A percentile compares a stretch with the other conserved stretches of the same genome.
Conservation (phyloP, 1,140 invertebrate genomes). For the Chironomus striatipennis region DNA sequence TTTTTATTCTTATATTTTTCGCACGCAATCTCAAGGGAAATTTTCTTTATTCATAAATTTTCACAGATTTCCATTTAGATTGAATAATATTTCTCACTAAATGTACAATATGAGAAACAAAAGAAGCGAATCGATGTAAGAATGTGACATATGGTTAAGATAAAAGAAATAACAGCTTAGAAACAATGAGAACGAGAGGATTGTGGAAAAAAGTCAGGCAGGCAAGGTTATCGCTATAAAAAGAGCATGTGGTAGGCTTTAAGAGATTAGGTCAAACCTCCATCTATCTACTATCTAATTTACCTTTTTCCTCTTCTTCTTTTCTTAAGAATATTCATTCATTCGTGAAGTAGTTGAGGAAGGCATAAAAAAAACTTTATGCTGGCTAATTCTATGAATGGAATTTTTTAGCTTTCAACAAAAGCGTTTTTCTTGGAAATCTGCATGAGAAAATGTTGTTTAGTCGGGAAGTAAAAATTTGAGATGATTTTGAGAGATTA, state of each 20-base stretch:
- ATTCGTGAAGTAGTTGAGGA: too few relatives aligned
- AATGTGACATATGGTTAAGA: constrained; percentile 1
- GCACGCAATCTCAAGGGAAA: neutral
- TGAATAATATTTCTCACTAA: neutral
- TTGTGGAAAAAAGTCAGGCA: too few relatives aligned
- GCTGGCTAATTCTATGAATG: too few relatives aligned
- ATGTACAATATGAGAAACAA: neutral
- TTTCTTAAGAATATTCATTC: too few relatives aligned
- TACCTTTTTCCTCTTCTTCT: too few relatives aligned
- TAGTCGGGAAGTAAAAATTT: too few relatives aligned
- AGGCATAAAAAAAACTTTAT: too few relatives aligned
- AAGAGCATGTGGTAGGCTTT: neutral
- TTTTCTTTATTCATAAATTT: neutral
- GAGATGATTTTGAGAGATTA: too few relatives aligned
- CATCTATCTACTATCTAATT: too few relatives aligned
- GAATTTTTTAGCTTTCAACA: too few relatives aligned
- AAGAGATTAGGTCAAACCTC: neutral
- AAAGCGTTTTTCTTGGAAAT: too few relatives aligned
- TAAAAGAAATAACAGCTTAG: neutral
- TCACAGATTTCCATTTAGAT: neutral
- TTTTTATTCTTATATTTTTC: neutral
- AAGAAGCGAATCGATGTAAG: neutral
- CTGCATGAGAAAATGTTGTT: too few relatives aligned
- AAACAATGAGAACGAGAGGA: neutral
- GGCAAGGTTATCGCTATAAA: neutral